These are phyloP conservation scores for Ceratosolen fusciceps DNA, from an alignment of 1,140 invertebrate genomes.

Conservation along the genomic window DNA sequence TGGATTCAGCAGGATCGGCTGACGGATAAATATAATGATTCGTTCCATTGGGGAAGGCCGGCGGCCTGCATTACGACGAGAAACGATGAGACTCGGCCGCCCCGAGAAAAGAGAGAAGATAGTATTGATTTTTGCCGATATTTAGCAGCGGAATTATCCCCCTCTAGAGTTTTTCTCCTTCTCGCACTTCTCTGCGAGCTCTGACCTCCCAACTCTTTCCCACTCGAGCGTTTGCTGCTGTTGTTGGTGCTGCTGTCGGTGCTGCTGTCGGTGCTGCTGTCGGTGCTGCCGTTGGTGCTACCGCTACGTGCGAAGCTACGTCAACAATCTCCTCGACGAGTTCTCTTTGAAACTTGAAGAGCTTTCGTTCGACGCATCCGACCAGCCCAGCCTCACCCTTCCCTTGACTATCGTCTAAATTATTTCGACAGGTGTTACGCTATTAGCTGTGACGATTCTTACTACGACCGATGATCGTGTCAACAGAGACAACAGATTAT, in stretches of 20 bases:
- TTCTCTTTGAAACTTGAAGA: conserved; percentile 3
- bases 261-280: no score
- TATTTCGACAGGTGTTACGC: not conserved
- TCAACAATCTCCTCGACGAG: conserved; percentile 40
- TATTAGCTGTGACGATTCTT: not conserved
- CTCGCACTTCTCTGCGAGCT: conserved; percentile 46
- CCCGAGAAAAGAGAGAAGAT: conserved; percentile 64
- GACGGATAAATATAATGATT: not conserved
- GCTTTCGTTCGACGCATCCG: not conserved
- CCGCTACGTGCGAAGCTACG: conserved; percentile 32
- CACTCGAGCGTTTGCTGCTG: conserved; percentile 49
- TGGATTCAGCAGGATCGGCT: no score
- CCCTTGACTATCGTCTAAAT: not conserved
- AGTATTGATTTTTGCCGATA: conserved; percentile 71
- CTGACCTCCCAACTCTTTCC: conserved; percentile 50
- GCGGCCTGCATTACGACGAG: conserved; percentile 57
- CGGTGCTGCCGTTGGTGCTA: no score
- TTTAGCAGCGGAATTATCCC: conserved; percentile 69
- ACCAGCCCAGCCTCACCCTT: not conserved
- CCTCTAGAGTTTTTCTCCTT: conserved; percentile 54
- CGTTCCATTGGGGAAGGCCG: not conserved
- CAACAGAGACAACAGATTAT: no score
- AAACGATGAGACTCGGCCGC: conserved; percentile 43
- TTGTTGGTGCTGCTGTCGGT: no score
- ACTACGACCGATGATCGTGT: no score